Conservation (phyloP, 1,140 invertebrate species). For the Dendroctonus ponderosae region DNA sequence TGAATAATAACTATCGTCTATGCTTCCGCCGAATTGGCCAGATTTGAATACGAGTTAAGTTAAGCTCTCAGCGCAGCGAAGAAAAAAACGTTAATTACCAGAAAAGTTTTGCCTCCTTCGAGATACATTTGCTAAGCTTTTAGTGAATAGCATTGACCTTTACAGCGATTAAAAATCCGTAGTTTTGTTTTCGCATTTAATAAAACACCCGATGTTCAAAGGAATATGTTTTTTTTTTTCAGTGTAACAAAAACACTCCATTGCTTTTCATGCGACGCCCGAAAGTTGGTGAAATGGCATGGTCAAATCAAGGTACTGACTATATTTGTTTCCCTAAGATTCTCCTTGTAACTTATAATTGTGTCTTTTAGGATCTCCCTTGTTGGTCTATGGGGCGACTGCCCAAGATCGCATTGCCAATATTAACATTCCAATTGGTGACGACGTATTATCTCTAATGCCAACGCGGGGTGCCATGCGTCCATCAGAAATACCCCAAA, state of each 20-base stretch:
- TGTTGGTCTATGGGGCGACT: conserved; percentile 54
- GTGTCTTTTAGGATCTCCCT: conserved; percentile 50
- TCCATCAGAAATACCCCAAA: conserved; percentile 55
- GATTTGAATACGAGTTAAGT: too few relatives aligned
- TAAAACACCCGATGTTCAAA: too few relatives aligned
- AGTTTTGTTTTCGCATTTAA: too few relatives aligned
- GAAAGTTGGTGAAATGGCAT: conserved; percentile 63
- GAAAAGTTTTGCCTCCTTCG: too few relatives aligned
- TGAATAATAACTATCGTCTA: too few relatives aligned
- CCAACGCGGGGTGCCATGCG: conserved; percentile 56
- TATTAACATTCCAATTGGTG: conserved; percentile 61
- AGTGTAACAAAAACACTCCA: conserved; percentile 52
- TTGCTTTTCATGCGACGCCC: conserved; percentile 61
- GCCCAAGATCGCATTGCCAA: conserved; percentile 56
- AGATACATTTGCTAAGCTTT: too few relatives aligned
- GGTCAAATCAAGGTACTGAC: conserved; percentile 63
- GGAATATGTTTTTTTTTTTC: too few relatives aligned
- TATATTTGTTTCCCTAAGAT: neutral
- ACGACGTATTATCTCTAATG: conserved; percentile 62
- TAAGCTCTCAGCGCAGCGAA: too few relatives aligned
- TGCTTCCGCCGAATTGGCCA: too few relatives aligned
- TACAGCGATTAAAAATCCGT: too few relatives aligned
- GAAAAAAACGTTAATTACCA: too few relatives aligned
- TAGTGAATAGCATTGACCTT: too few relatives aligned
- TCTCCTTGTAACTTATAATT: neutral